Conservation (phyloP, 2,113 vertebrate genomes). For the Trichechus manatus region DNA sequence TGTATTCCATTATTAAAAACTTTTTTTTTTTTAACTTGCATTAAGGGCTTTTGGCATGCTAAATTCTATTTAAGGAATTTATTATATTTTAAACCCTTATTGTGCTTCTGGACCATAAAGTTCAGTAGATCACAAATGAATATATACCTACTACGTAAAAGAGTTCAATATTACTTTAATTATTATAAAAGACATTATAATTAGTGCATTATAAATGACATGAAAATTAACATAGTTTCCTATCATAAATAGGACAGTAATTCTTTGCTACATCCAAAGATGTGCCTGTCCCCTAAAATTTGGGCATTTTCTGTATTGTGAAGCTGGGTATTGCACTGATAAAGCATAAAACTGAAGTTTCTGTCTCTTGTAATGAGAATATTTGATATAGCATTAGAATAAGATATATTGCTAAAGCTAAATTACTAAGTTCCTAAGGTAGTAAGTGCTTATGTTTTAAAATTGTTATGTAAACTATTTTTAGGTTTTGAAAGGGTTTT, state of each 20-base stretch:
- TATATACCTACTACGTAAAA: background rate
- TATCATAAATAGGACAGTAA: background rate
- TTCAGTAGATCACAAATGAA: background rate
- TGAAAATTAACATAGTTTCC: background rate
- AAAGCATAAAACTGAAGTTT: background rate
- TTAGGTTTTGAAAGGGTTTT: background rate
- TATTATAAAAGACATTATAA: constrained; percentile 13
- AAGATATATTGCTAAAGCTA: background rate
- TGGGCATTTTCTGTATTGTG: background rate
- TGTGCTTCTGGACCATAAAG: background rate
- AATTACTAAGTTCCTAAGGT: constrained; percentile 28
- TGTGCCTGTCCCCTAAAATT: background rate
- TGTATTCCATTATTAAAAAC: background rate
- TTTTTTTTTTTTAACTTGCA: background rate
- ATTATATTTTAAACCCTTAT: background rate
- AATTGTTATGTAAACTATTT: constrained; percentile 5
- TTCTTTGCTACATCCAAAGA: constrained; percentile 4
- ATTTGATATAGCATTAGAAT: constrained; percentile 52
- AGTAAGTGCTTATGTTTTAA: constrained; percentile 13
- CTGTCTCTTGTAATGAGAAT: background rate
- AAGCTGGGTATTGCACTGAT: background rate
- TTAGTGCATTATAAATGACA: background rate
- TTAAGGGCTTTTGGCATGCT: background rate
- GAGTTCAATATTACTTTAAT: background rate
- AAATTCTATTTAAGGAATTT: background rate